Base-by-base conservation (phyloP, 2,888 invertebrate genomes). In the Pecten maximus region DNA sequence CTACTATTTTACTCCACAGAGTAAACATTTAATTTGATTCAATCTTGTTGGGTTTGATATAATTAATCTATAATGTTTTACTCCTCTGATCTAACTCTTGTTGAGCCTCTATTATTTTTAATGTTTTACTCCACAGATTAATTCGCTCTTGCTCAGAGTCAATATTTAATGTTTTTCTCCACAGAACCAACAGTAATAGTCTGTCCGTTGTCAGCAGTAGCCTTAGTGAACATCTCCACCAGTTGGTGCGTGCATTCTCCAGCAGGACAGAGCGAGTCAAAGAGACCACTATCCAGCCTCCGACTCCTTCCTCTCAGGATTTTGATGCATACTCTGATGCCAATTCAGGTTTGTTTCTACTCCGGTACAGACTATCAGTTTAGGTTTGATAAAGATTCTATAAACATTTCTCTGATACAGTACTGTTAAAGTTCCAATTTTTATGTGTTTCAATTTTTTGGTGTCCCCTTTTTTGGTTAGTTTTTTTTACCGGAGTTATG, bases 221-320 rank as follows among this genome's bases (percentile, higher is more conserved):
- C 44, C 94, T 96, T 89, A 96, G 95, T 89, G 95, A 95, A 88
- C 94, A 95, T 48, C 94, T 96, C 91, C 94, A 95, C 88, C 94
- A 96, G 88, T 94, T 96, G 91, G 96, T 96, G 23, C 93, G 95
- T 39, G 95, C 96, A 0, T 96, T 96, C 94, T 95, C 94, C 88
- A 95, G 94, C 89, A 94, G 96, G 15, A 96, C 96, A 15, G 96
- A 96, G 93, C 93, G 95, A 87, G 94, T 95, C 90, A 96, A 96
- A 90, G 96, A 96, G 92, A 93, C 93, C 88, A 95, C 95, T 35
- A 92, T 95, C 39, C 96, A 96, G 88, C 96, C 96, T 1, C 95
- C 96, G 0, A 95, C 96, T 19, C 96, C 96, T 10, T 96, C 96
- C 10, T 95, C 95, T 2, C 89, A 90, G 39, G 94, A 94, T 16